Evolutionary conservation across 2,797 vertebrate genomes (phyloP).

Genomic region (Phrynocephalus guinanensis): DNA sequence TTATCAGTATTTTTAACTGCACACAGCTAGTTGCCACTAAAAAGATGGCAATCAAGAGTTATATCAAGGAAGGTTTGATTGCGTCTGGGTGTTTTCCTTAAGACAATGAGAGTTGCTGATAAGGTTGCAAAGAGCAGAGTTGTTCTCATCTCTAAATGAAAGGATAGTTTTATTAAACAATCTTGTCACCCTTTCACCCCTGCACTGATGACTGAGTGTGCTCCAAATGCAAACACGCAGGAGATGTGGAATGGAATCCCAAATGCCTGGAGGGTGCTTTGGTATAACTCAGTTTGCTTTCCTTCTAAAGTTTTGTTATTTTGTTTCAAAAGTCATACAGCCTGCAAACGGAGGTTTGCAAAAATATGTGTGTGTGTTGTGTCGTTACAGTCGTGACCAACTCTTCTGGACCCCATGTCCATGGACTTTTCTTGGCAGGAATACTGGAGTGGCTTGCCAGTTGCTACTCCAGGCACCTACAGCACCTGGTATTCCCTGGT

Average conservation of each 20-base stretch:
- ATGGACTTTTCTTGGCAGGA: no score
- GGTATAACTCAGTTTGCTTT: not conserved
- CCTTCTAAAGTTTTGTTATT: not conserved
- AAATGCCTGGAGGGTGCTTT: constrained; percentile 15
- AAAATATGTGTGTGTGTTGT: not conserved
- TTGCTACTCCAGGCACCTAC: no score
- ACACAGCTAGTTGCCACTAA: constrained; percentile 17
- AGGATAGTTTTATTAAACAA: constrained; percentile 10
- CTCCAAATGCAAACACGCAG: not conserved
- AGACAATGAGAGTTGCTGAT: constrained; percentile 24
- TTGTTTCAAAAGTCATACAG: not conserved
- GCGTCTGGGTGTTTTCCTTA: constrained; percentile 16
- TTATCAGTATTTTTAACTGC: constrained; percentile 56
- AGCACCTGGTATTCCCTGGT: no score
- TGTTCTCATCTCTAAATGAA: not conserved
- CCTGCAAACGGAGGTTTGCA: not conserved
- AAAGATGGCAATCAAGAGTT: constrained; percentile 41
- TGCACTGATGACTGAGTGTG: not conserved
- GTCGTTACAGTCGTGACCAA: no score
- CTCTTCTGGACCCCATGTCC: no score
- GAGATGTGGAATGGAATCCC: not conserved
- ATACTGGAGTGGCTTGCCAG: no score
- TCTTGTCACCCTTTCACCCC: not conserved
- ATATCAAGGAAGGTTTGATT: constrained; percentile 12
- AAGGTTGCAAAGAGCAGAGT: constrained; percentile 36